Conservation (phyloP, 2,888 invertebrate species). For the Apodemia zela region DNA sequence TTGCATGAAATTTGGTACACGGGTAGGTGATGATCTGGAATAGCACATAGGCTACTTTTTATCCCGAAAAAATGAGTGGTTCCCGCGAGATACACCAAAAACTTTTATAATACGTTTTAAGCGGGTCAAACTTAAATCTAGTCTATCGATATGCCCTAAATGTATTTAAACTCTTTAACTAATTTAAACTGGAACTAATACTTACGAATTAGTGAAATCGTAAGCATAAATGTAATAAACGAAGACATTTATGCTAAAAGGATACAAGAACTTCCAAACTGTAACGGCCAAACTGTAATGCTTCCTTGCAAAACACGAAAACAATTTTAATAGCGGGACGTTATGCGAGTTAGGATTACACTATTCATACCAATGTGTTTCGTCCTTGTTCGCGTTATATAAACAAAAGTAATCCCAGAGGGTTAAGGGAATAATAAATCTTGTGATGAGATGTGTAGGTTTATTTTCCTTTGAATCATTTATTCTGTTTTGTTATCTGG, state of each 20-base stretch:
- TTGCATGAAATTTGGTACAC: no score
- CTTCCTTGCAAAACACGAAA: neutral
- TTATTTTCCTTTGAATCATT: neutral
- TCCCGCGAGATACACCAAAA: no score
- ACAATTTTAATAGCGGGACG: neutral
- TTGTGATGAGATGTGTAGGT: neutral
- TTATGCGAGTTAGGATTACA: slow-evolving; percentile 9
- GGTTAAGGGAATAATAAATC: neutral
- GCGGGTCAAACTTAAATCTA: no score
- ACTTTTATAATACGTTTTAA: no score
- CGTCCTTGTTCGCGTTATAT: neutral
- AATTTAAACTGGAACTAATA: no score
- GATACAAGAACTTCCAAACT: neutral
- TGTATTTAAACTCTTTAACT: no score
- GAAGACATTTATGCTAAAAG: neutral
- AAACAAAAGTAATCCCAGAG: neutral
- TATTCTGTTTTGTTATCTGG: no score
- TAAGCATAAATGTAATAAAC: neutral
- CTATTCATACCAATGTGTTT: neutral
- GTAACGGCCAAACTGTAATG: neutral
- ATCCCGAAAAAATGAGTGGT: no score
- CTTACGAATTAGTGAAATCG: neutral
- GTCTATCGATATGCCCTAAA: no score
- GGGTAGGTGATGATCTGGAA: no score
- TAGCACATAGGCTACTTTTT: no score